phyloP scores from a whole-genome alignment of 2,113 vertebrate species.

The Vidua macroura region DNA sequence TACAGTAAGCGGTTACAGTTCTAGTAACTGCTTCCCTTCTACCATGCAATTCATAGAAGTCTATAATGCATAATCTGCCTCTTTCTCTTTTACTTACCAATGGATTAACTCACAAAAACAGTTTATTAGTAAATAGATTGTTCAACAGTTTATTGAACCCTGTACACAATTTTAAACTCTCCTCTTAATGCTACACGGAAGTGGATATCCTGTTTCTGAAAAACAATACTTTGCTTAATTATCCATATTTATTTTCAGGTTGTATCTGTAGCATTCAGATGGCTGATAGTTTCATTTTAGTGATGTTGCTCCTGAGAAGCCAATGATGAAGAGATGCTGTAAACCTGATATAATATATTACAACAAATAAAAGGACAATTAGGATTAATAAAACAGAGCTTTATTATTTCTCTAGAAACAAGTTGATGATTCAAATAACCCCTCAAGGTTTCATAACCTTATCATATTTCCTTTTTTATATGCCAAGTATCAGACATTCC shows the following conservation, averaged over 20 bases:
- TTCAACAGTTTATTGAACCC: not conserved
- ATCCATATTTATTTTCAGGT: not conserved
- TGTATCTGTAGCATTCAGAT: not conserved
- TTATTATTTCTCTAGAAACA: not conserved
- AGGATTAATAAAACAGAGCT: not conserved
- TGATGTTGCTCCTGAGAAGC: not conserved
- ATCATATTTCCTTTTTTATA: not conserved
- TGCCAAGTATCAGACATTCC: not conserved
- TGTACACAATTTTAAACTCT: not conserved
- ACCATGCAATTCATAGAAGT: not conserved
- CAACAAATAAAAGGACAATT: slow-evolving; percentile 24
- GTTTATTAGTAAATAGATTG: not conserved
- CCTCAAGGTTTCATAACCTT: not conserved
- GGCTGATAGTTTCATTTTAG: not conserved
- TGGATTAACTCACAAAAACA: not conserved
- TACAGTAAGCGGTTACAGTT: not conserved
- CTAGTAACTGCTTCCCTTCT: not conserved
- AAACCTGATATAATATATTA: not conserved
- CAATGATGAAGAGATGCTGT: slow-evolving; percentile 23
- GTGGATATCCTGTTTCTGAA: not conserved
- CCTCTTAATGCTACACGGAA: not conserved
- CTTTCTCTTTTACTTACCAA: not conserved
- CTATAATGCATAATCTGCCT: not conserved
- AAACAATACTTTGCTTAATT: not conserved
- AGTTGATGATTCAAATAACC: not conserved